Base-by-base conservation (phyloP, 2,113 vertebrate species). In the Percopsis transmontana region DNA sequence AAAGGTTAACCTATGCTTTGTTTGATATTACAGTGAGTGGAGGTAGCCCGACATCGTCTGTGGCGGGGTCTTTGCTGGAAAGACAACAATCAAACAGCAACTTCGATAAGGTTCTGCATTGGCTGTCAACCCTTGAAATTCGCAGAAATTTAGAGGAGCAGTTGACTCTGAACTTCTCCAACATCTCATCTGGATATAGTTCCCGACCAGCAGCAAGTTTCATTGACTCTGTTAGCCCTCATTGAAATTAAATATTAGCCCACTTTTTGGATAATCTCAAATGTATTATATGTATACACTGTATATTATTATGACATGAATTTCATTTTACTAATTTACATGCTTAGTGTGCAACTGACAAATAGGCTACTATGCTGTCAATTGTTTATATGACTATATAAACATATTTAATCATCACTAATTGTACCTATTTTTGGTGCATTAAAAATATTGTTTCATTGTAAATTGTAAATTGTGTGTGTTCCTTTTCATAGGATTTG, bases 11-110 rank as follows among this genome's bases (percentile, higher is more conserved):
- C 12, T 21, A 10, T 70, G 3, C 40, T 59, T 57, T 54, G 13
- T 41, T 67, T 59, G 0, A n/a, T 79, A n/a, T 62, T 50, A 47
- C 72, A 85, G 85, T 85, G 2, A 72, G 38, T 27, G 18, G 13
- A 66, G 58, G 40, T 2, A 42, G 18, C 27, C 27, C 48, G 58
- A 3, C 13, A 4, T 11, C 27, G 1, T 53, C 66, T 1, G 3
- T 52, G 6, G 0, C 57, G 18, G 20, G 13, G 2, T 58, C 44
- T 71, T 24, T 9, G 4, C 1, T 33, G 40, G 5, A 14, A 1
- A 12, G 7, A 10, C 41, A 0, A 20, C 2, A 16, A 0, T 10
- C 70, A 53, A 16, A 1, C 14, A 12, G 10, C 27, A n/a, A 14
- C 11, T 72, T 65, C 21, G 12, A 70, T 0, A 61, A 72, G 38